A percentile compares a stretch with the other conserved stretches of the same genome.
phyloP scores from a whole-genome alignment of 2,113 vertebrate species.

The Heteronetta atricapilla region DNA sequence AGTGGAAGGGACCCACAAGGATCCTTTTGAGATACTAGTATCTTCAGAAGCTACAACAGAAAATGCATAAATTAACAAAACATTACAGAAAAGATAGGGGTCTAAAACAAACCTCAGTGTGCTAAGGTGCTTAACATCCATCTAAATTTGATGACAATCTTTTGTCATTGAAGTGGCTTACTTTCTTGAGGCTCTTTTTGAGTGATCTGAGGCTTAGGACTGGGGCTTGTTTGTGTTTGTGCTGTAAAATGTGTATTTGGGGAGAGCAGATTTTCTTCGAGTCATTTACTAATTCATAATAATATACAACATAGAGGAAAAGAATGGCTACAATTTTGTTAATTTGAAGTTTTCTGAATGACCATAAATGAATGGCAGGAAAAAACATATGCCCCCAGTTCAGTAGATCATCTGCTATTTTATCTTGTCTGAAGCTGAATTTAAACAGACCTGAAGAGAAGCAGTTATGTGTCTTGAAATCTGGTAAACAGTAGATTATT shows the following conservation, averaged over 20 bases:
- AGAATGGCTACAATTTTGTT: background rate
- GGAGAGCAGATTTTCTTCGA: background rate
- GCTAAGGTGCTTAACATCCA: background rate
- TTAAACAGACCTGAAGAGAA: background rate
- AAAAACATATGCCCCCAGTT: background rate
- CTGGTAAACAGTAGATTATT: background rate
- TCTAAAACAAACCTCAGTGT: background rate
- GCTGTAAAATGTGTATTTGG: background rate
- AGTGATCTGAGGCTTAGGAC: background rate
- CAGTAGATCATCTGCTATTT: background rate
- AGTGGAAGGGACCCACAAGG: no score
- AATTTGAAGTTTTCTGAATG: background rate
- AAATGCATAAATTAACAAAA: background rate
- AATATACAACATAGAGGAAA: background rate
- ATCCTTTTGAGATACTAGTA: background rate
- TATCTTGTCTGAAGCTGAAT: background rate
- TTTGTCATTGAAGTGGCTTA: background rate
- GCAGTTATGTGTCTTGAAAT: background rate
- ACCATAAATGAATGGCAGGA: background rate
- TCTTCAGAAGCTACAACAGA: background rate
- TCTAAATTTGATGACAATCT: background rate
- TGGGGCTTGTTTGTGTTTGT: background rate
- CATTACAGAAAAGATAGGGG: background rate
- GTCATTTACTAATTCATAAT: background rate
- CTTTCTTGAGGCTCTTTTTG: background rate